These are phyloP conservation scores for Drosophila aff. DNA, from an alignment of 1,140 invertebrate species.

Conservation along the genomic window DNA sequence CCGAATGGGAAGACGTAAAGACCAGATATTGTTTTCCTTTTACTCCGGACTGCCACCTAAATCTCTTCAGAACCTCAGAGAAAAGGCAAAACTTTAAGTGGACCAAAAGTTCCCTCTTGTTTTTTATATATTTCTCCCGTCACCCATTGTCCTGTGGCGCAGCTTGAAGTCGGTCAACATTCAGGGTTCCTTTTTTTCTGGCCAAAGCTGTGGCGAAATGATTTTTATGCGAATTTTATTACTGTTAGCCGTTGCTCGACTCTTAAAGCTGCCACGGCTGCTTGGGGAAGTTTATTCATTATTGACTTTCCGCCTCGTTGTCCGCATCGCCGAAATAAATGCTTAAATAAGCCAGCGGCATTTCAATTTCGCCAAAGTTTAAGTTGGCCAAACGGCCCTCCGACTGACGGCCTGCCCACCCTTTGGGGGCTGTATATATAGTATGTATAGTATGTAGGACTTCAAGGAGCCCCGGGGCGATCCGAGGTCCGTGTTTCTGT, in stretches of 20 bases:
- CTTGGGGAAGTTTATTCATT: slow-evolving; percentile 63
- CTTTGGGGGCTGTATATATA: slow-evolving; percentile 2
- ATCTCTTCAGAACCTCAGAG: background rate
- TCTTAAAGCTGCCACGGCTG: slow-evolving; percentile 57
- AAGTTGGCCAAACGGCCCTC: slow-evolving; percentile 33
- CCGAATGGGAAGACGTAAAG: background rate
- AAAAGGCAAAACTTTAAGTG: slow-evolving; percentile 1
- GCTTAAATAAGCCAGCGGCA: slow-evolving; percentile 77
- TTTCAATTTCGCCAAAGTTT: slow-evolving; percentile 72
- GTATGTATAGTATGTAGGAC: background rate
- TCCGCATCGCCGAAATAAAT: slow-evolving; percentile 58
- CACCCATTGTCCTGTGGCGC: slow-evolving; percentile 32
- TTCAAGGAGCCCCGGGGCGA: slow-evolving; percentile 13
- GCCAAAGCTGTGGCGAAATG: slow-evolving; percentile 61
- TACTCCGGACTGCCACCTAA: background rate
- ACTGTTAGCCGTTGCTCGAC: slow-evolving; percentile 61
- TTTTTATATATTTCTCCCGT: slow-evolving; percentile 13
- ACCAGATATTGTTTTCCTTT: background rate
- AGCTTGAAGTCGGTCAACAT: slow-evolving; percentile 67
- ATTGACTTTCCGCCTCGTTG: slow-evolving; percentile 69
- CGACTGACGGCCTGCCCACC: slow-evolving; percentile 1
- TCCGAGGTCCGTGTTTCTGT: slow-evolving; percentile 27
- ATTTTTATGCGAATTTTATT: slow-evolving; percentile 83
- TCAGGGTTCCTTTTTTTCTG: slow-evolving; percentile 12
- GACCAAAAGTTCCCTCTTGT: slow-evolving; percentile 1